Percentiles rank a stretch among this genome's conserved stretches.
phyloP scores from a whole-genome alignment of 2,113 vertebrate species.

The Hyla sarda region DNA sequence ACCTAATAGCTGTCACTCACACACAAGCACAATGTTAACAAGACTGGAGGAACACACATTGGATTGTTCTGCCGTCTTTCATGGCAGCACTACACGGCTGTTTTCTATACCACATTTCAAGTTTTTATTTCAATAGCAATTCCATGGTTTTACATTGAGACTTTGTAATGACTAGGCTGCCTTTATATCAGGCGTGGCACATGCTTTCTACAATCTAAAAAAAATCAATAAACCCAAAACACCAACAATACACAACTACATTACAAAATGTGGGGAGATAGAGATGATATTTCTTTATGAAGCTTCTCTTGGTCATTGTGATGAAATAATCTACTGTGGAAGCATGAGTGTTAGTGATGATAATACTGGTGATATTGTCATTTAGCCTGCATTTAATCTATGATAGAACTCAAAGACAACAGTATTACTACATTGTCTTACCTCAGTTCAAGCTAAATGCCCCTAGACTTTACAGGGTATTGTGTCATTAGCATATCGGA shows the following conservation, averaged over 20 bases:
- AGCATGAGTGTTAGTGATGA: not conserved
- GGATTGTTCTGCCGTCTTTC: conserved; percentile 27
- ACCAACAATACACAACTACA: not conserved
- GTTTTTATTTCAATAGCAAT: not conserved
- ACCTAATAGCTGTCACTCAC: conserved; percentile 15
- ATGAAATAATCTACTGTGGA: too few species aligned
- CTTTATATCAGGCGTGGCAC: not conserved
- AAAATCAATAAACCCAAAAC: not conserved
- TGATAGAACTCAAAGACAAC: too few species aligned
- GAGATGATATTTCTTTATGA: not conserved
- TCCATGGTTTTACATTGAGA: not conserved
- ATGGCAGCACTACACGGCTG: not conserved
- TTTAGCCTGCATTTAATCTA: too few species aligned
- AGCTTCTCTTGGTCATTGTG: too few species aligned
- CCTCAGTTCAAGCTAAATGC: too few species aligned
- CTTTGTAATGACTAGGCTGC: not conserved
- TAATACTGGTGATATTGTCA: too few species aligned
- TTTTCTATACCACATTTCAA: conserved; percentile 1
- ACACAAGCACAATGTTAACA: conserved; percentile 5
- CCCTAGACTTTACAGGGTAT: too few species aligned
- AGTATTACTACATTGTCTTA: too few species aligned
- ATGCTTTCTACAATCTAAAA: not conserved
- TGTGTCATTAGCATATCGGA: too few species aligned
- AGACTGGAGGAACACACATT: conserved; percentile 15
- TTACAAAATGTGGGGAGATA: not conserved